phyloP scores from a whole-genome alignment of 92 coral and sea anemone genomes.

The Porites cylindrica region DNA sequence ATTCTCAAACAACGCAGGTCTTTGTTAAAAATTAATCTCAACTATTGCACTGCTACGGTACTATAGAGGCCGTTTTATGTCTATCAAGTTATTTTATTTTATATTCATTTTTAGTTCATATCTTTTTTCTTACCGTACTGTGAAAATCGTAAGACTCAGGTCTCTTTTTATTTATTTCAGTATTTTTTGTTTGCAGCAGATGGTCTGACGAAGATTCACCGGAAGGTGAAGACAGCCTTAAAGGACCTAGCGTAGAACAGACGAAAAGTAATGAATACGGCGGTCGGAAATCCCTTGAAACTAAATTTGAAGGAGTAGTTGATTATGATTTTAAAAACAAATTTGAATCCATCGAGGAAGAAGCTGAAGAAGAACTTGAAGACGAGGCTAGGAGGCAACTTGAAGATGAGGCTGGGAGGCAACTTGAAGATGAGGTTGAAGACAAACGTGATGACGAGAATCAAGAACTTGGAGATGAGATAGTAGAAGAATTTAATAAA shows the following conservation, averaged over 20 bases:
- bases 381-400: neutral
- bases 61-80: too few species aligned
- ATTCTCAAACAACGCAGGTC: too few species aligned
- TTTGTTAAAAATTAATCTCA: too few species aligned
- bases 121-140: too few species aligned
- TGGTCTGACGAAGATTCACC: too few species aligned
- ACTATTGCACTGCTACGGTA: too few species aligned
- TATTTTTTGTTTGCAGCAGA: too few species aligned
- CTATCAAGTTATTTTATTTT: too few species aligned
- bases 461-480: neutral
- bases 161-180: too few species aligned
- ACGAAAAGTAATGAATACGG: neutral
- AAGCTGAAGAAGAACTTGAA: neutral
- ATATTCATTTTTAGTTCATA: too few species aligned
- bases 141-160: too few species aligned
- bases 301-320: neutral
- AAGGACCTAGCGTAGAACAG: neutral
- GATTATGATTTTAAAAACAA: neutral
- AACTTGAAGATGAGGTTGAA: neutral
- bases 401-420: neutral
- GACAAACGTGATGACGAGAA: neutral
- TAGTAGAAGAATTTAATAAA: neutral
- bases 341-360: neutral
- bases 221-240: neutral
- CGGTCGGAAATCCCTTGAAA: neutral